phyloP scores from a whole-genome alignment of 2,113 vertebrate species.

The Amblyornis subalaris region DNA sequence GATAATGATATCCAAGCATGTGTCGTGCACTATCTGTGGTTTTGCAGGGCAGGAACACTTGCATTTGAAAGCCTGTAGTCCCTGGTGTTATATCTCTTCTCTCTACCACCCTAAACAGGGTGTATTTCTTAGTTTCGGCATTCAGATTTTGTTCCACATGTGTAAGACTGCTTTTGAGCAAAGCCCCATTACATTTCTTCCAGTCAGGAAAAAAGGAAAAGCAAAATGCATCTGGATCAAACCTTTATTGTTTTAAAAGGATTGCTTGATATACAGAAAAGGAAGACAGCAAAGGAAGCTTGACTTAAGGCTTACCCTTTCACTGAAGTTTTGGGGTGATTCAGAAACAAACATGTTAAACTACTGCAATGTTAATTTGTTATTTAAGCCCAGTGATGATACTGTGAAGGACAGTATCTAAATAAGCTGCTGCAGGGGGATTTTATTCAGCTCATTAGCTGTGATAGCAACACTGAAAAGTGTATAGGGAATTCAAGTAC shows the following conservation, averaged over 20 bases:
- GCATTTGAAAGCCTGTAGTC: neutral
- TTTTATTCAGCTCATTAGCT: neutral
- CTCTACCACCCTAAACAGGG: accelerated
- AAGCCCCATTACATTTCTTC: neutral
- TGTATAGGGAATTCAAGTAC: neutral
- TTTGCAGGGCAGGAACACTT: neutral
- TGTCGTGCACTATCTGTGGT: neutral
- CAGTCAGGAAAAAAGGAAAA: neutral
- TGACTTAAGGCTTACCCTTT: neutral
- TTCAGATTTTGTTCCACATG: neutral
- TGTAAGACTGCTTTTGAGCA: neutral
- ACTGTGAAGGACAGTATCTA: neutral
- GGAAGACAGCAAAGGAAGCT: neutral
- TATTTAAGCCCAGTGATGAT: neutral
- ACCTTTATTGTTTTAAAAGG: neutral
- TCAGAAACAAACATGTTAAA: neutral
- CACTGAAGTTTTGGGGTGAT: neutral
- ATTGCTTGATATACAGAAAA: neutral
- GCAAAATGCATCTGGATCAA: neutral
- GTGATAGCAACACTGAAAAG: neutral
- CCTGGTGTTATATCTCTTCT: neutral
- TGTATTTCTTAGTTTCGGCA: neutral
- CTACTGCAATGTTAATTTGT: neutral
- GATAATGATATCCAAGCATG: neutral
- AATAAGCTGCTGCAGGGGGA: neutral